Evolutionary conservation across 2,888 invertebrate genomes (phyloP).

Genomic region (Dioctria linearis): DNA sequence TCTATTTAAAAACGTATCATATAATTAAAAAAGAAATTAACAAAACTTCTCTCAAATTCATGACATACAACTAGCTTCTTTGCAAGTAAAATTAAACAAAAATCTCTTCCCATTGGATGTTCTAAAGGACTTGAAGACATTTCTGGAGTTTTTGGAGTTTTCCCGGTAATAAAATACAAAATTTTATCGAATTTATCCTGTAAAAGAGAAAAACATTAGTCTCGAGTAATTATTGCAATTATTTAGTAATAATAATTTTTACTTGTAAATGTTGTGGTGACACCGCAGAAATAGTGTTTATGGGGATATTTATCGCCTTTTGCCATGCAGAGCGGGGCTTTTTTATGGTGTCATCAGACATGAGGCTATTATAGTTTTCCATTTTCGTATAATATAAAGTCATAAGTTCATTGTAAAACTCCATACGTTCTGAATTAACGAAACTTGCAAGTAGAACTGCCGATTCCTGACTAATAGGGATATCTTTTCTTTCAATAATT

Average conservation of each 20-base stretch:
- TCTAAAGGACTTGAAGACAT: constrained; percentile 77
- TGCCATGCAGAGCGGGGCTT: constrained; percentile 87
- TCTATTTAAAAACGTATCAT: constrained; percentile 56
- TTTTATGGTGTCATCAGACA: constrained; percentile 77
- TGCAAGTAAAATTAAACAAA: constrained; percentile 79
- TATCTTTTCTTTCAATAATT: constrained; percentile 23
- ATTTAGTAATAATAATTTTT: background rate
- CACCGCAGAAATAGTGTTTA: constrained; percentile 88
- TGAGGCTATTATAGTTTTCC: constrained; percentile 75
- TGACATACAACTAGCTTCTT: constrained; percentile 78
- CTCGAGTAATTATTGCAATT: too few relatives aligned
- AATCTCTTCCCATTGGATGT: constrained; percentile 81
- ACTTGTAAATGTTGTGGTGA: constrained; percentile 77
- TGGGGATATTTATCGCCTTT: constrained; percentile 88
- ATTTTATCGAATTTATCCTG: constrained; percentile 83
- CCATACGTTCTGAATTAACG: constrained; percentile 73
- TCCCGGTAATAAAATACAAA: constrained; percentile 79
- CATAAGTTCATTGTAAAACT: constrained; percentile 75
- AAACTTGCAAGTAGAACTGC: constrained; percentile 64
- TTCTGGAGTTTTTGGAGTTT: constrained; percentile 77
- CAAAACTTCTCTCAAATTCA: constrained; percentile 59
- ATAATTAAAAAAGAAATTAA: background rate
- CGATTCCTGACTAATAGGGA: constrained; percentile 57
- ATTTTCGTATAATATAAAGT: constrained; percentile 75
- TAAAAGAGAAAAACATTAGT: constrained; percentile 16